Conservation (phyloP, 2,113 vertebrate species). For the western clawed frog (Xenopus tropicalis) region DNA sequence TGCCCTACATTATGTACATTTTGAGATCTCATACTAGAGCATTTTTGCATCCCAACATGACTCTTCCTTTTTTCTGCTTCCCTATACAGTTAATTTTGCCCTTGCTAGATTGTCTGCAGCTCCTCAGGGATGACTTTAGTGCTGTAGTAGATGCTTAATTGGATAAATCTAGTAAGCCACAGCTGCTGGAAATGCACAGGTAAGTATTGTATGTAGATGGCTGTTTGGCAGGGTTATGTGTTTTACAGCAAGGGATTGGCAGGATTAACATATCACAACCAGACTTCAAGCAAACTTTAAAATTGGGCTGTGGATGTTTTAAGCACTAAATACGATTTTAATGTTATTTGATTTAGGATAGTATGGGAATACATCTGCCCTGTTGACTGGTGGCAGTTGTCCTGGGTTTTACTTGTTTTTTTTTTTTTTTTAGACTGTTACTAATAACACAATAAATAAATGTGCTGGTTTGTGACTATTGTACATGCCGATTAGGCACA, state of each 20-base stretch:
- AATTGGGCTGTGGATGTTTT: too few relatives aligned
- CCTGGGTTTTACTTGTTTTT: too few relatives aligned
- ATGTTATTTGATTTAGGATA: too few relatives aligned
- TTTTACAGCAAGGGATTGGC: background rate
- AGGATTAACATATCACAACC: background rate
- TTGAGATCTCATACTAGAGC: background rate
- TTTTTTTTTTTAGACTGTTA: too few relatives aligned
- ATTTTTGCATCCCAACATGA: conserved; percentile 11
- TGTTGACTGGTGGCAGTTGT: too few relatives aligned
- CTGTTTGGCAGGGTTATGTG: background rate
- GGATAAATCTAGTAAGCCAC: conserved; percentile 28
- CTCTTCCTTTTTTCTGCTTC: conserved; percentile 26
- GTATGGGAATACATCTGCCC: too few relatives aligned
- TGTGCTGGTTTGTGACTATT: too few relatives aligned
- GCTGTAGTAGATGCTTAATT: conserved; percentile 24
- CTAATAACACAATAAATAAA: too few relatives aligned
- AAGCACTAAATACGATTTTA: too few relatives aligned
- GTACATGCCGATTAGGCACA: too few relatives aligned
- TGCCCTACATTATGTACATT: background rate
- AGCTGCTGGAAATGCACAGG: conserved; percentile 1
- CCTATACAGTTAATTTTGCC: conserved; percentile 21
- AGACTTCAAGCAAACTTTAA: too few relatives aligned
- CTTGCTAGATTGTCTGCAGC: conserved; percentile 21
- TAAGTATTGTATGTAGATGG: conserved; percentile 23
- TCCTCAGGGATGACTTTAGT: conserved; percentile 28